Base-by-base conservation (phyloP, 1,140 invertebrate species). In the Heliconius hewitsoni region DNA sequence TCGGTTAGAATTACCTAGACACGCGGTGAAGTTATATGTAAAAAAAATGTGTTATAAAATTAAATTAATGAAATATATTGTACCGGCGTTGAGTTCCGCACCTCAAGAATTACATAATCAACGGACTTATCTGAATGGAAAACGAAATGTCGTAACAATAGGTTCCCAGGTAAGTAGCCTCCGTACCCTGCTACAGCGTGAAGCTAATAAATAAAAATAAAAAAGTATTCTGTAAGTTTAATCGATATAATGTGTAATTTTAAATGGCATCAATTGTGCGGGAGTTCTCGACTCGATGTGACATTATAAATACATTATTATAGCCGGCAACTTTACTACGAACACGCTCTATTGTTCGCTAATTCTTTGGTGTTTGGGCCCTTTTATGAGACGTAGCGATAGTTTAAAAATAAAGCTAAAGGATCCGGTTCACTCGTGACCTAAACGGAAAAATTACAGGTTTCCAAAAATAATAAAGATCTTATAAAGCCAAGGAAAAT, bases 281-380 rank as follows among this genome's bases (percentile, higher is more conserved):
- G 34, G 34, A 39, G 23, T 23, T 27, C 60, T 66, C 60, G 60
- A 11, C 60, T 66, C 13, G 11, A n/a, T 5, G 60, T 66, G 60
- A 70, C 60, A 16, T 71, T 76, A 71, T 76, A 76, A 70, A 76
- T 76, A 76, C 74, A 70, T 76, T 76, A 76, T 76, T 71, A 76
- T 27, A 71, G 74, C 11, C 60, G 74, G 37, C 60, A 76, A 76
- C 74, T 76, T 76, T 76, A 37, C 60, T 42, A 18, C 74, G 60
- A 76, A 76, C 74, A 76, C 39, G 74, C 39, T 70, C 74, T 50
- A 76, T 76, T 76, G 74, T 76, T 76, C 74, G 74, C 74, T 76
- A 76, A 76, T 76, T 76, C 74, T 76, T 76, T 71, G 60, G 74
- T 30, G 57, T 46, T 16, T 76, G 74, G 74, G 6, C 8, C 18